Conservation (phyloP, 2,888 invertebrate species). For the Cetonia aurata region DNA sequence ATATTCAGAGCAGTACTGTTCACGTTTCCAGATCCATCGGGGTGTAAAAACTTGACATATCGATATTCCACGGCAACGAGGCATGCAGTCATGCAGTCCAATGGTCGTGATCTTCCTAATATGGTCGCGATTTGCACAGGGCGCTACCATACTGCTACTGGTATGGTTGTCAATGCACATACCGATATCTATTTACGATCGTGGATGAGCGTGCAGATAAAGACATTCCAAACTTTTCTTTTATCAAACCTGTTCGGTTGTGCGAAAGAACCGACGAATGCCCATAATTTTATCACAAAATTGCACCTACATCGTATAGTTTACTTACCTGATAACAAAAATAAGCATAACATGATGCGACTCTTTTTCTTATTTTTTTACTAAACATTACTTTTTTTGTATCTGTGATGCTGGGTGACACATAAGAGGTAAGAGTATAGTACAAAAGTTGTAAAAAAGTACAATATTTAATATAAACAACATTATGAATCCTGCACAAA, state of each 20-base stretch:
- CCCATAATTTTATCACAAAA: slow-evolving; percentile 22
- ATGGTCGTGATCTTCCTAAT: slow-evolving; percentile 55
- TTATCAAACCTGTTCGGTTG: slow-evolving; percentile 29
- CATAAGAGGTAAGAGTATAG: too few relatives aligned
- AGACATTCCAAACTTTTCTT: slow-evolving; percentile 48
- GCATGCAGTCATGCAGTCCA: slow-evolving; percentile 52
- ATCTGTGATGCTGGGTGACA: too few relatives aligned
- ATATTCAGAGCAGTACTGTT: slow-evolving; percentile 46
- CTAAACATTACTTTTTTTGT: too few relatives aligned
- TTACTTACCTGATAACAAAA: neutral
- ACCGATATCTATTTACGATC: slow-evolving; percentile 54
- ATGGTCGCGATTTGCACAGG: slow-evolving; percentile 55
- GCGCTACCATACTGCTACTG: slow-evolving; percentile 55
- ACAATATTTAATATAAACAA: too few relatives aligned
- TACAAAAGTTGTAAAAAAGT: too few relatives aligned
- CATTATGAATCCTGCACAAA: too few relatives aligned
- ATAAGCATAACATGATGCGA: too few relatives aligned
- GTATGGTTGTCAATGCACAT: slow-evolving; percentile 54
- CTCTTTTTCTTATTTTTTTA: too few relatives aligned
- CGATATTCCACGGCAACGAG: slow-evolving; percentile 54
- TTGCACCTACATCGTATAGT: neutral
- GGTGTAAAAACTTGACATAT: slow-evolving; percentile 52
- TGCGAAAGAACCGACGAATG: slow-evolving; percentile 20
- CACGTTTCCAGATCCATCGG: slow-evolving; percentile 44
- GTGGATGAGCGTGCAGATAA: slow-evolving; percentile 49